Evolutionary conservation across 2,113 vertebrate species (phyloP).

Genomic region (Cheilinus undulatus): DNA sequence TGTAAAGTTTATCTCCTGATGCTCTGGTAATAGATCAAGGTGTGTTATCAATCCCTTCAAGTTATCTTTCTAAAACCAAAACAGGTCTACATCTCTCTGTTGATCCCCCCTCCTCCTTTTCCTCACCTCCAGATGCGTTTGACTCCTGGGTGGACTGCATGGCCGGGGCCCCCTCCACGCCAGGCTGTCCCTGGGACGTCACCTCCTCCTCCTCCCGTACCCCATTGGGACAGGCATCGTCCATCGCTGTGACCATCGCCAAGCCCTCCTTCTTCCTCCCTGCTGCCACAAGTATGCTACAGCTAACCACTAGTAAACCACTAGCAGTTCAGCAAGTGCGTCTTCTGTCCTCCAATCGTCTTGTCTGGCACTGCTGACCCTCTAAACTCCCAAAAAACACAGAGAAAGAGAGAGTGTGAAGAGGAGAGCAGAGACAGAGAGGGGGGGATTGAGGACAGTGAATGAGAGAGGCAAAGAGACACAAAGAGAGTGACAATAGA

Average conservation of each 20-base stretch:
- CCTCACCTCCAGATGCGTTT: constrained; percentile 76
- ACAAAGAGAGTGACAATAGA: constrained; percentile 51
- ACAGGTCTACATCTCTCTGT: neutral
- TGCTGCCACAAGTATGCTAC: constrained; percentile 65
- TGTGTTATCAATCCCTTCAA: no score
- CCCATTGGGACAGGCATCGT: constrained; percentile 75
- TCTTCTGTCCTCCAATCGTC: constrained; percentile 54
- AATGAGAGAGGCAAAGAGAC: constrained; percentile 14
- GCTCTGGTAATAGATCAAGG: no score
- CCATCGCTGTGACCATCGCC: constrained; percentile 78
- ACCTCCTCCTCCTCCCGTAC: constrained; percentile 63
- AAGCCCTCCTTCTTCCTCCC: constrained; percentile 52
- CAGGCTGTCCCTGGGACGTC: constrained; percentile 53
- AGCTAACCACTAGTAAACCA: constrained; percentile 57
- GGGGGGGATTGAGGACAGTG: constrained; percentile 19
- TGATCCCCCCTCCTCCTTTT: constrained; percentile 28
- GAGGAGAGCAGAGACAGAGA: neutral
- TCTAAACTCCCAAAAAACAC: constrained; percentile 29
- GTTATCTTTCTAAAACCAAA: no score
- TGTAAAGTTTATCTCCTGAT: no score
- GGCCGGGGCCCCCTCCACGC: constrained; percentile 38
- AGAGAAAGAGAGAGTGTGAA: neutral
- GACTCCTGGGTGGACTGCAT: constrained; percentile 60
- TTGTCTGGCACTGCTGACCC: constrained; percentile 50
- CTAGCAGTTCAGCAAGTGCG: constrained; percentile 48